Evolutionary conservation across 2,113 vertebrate species (phyloP), one percentile per base, ranked within the genome.

Genomic region (Orthonyx spaldingii): DNA sequence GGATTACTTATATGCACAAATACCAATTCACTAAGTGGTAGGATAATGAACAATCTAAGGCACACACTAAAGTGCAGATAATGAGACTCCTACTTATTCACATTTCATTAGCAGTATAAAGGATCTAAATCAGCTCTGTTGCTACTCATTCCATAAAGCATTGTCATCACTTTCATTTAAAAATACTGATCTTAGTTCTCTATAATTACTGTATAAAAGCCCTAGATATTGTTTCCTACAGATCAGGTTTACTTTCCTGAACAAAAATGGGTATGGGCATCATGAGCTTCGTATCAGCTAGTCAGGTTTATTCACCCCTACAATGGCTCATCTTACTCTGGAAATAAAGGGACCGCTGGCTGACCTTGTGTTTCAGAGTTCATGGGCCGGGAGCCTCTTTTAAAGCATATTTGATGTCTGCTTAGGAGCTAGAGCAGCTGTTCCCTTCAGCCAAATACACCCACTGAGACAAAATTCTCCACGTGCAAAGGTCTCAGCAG

Each of bases 81-180:
- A 97, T 95, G 91, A 96, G 96, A 96, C 96, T 96, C 95, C 97
- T 97, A 94, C 96, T 97, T 97, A 94, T 91, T 97, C 95, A 95
- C 91, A 71, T 95, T 92, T 96, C 92, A 97, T 97, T 97, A 97
- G 71, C 77, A 91, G 85, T 50, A 97, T 92, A 97, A 97, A 94
- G 93, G 90, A 84, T 86, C 78, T 88, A 95, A 95, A 97, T 94
- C 91, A 94, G 53, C 89, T 89, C 85, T 93, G 93, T 87, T 93
- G 94, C 87, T 96, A 89, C 95, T 97, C 61, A 90, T 94, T 94
- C 89, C 87, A 87, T 94, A 94, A 94, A 97, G 89, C 87, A 85
- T 78, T 95, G 93, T 97, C 92, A 97, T 94, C 89, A 87, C 94
- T 97, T 96, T 87, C 72, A 90, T 96, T 91, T 93, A 57, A 91